Base-by-base conservation (phyloP, 2,888 invertebrate species). In the Netelia fuscicornis region DNA sequence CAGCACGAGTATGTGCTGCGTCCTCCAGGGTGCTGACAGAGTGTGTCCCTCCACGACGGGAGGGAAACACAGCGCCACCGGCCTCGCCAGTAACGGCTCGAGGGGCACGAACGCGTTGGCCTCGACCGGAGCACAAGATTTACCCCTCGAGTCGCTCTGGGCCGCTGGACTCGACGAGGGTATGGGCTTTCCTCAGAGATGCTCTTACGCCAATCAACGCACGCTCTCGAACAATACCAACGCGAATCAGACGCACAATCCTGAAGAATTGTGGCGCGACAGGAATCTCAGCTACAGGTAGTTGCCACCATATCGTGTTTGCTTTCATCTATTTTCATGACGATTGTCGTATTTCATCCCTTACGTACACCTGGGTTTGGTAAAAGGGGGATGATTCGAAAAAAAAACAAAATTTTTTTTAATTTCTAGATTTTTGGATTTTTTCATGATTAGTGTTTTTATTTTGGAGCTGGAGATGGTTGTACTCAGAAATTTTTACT, bases 161-260 rank as follows among this genome's bases (percentile, higher is more conserved):
- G 93, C 93, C 30, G 93, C 93, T 30, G 93, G 93, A n/a, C 89
- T 93, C 78, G 93, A 93, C 87, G 92, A 93, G 44, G 93, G 93
- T 68, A 93, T 93, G 93, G 93, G 93, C 1, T 92, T 93, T 79
- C 92, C 92, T 2, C 92, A 91, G 81, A 89, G 91, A 52, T 92
- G 92, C 86, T 92, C 92, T 11, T 92, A 92, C 75, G 92, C 92
- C 65, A 90, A 92, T 88, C 92, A 92, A 67, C 89, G 90, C 62
- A 88, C 89, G 52, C 87, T 87, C 68, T 86, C 87, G 25, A 86
- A 81, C 77, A 76, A 83, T 76, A 54, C 79, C 11, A 70, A 10
- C 77, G 52, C 68, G 62, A 84, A 84, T 67, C 90, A 86, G 17
- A 86, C 82, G 6, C 82, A 84, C 58, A 84, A 91, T 70, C 88